A percentile compares a stretch with the other conserved stretches of the same genome.
Conservation (phyloP, 2,113 vertebrate genomes). For the Archocentrus centrarchus region DNA sequence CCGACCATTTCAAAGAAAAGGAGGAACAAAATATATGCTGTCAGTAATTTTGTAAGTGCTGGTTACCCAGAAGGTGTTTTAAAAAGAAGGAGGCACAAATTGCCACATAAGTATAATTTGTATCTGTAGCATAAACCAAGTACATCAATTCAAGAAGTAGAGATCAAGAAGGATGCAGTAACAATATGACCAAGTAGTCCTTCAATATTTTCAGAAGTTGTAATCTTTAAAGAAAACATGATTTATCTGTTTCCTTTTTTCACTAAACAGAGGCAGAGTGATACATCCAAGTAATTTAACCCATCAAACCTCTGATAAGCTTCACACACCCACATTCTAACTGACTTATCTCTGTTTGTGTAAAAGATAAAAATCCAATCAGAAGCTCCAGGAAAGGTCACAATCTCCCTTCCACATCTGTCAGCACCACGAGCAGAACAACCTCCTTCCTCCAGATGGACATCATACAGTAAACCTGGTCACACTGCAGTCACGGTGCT, state of each 20-base stretch:
- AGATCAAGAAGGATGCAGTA: background rate
- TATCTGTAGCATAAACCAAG: background rate
- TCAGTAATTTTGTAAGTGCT: background rate
- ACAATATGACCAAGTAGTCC: background rate
- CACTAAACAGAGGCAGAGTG: background rate
- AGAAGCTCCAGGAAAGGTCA: conserved; percentile 50
- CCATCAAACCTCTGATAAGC: background rate
- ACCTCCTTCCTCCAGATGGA: conserved; percentile 11
- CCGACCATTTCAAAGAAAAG: background rate
- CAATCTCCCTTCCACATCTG: conserved; percentile 42
- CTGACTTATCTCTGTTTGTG: conserved; percentile 44
- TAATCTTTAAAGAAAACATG: background rate
- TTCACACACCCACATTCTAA: background rate
- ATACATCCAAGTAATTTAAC: background rate
- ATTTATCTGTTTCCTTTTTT: background rate
- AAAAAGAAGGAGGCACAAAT: background rate
- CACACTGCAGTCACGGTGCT: background rate
- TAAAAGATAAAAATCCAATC: conserved; percentile 38
- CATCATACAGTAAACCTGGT: background rate
- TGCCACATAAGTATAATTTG: background rate
- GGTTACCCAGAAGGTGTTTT: background rate
- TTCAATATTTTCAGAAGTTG: background rate
- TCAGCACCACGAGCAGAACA: conserved; percentile 30
- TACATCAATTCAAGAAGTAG: background rate
- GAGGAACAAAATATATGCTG: fast-evolving